These are phyloP conservation scores for Apostichopus leukothele DNA, from an alignment of 53 echinoderm and acorn worm genomes.

Conservation along the genomic window DNA sequence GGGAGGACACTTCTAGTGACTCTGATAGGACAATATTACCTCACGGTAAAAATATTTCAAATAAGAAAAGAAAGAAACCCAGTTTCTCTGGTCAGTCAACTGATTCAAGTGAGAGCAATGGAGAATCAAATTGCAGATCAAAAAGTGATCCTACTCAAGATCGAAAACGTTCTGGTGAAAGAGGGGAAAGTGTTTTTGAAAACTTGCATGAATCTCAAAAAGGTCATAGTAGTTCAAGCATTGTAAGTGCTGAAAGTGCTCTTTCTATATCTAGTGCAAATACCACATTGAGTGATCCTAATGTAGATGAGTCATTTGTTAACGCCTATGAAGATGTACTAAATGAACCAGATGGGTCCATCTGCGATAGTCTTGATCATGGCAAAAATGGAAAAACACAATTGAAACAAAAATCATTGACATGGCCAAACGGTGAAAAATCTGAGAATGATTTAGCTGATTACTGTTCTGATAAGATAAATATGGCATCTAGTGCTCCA, in stretches of 20 bases:
- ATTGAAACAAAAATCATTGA: conserved; percentile 87
- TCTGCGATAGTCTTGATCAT: conserved; percentile 65
- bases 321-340: conserved; percentile 77
- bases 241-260: conserved; percentile 86
- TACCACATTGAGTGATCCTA: conserved; percentile 90
- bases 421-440: conserved; percentile 98
- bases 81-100: conserved; percentile 48
- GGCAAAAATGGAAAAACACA: conserved; percentile 79
- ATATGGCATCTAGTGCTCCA: conserved; percentile 72
- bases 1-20: conserved; percentile 31
- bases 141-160: conserved; percentile 98
- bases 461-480: conserved; percentile 53
- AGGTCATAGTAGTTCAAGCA: conserved; percentile 60
- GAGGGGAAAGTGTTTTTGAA: conserved; percentile 48
- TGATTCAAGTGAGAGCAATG: conserved; percentile 52
- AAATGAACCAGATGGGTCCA: conserved; percentile 73
- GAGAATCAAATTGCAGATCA: conserved; percentile 66
- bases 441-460: conserved; percentile 78
- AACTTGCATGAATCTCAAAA: conserved; percentile 41
- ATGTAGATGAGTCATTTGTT: conserved; percentile 77
- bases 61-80: conserved; percentile 66
- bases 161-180: conserved; percentile 66
- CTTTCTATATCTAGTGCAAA: conserved; percentile 87
- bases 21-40: conserved; percentile 47
- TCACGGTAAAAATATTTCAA: conserved; percentile 17